These are phyloP conservation scores for Leptinotarsa texana DNA, from an alignment of 1,140 invertebrate species.

Conservation along the genomic window DNA sequence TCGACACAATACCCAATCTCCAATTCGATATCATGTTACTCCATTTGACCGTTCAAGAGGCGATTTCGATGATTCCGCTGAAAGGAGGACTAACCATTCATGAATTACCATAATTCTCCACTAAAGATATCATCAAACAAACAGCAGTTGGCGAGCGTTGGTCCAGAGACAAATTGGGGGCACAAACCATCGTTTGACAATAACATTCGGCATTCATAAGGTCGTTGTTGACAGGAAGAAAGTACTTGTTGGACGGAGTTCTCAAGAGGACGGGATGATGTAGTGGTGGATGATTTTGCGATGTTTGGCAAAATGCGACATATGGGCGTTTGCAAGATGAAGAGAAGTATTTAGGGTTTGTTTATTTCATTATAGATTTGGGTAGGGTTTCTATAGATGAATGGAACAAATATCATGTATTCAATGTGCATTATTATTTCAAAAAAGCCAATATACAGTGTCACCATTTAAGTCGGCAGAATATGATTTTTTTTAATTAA, in stretches of 20 bases:
- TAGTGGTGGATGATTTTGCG: background rate
- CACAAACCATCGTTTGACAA: constrained; percentile 11
- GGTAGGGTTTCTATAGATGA: too few relatives aligned
- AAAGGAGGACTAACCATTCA: background rate
- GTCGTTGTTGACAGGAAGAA: constrained; percentile 33
- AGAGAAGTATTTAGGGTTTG: too few relatives aligned
- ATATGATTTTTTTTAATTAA: too few relatives aligned
- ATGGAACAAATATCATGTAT: too few relatives aligned
- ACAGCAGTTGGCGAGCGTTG: constrained; percentile 27
- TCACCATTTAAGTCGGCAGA: too few relatives aligned
- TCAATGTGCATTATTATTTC: too few relatives aligned
- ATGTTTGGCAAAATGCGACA: background rate
- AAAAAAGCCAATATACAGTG: too few relatives aligned
- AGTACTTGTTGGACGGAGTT: constrained; percentile 31
- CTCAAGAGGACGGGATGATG: constrained; percentile 10
- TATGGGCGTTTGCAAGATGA: background rate
- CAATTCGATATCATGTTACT: background rate
- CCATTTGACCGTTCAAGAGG: background rate
- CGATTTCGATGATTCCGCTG: background rate
- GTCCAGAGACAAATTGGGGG: constrained; percentile 32
- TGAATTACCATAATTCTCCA: constrained; percentile 27
- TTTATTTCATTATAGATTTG: background rate
- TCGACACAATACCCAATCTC: background rate
- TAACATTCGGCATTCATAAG: constrained; percentile 12
- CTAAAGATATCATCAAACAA: constrained; percentile 33